Evolutionary conservation across 1,140 invertebrate species (phyloP).

Genomic region (Plectus sambesii): DNA sequence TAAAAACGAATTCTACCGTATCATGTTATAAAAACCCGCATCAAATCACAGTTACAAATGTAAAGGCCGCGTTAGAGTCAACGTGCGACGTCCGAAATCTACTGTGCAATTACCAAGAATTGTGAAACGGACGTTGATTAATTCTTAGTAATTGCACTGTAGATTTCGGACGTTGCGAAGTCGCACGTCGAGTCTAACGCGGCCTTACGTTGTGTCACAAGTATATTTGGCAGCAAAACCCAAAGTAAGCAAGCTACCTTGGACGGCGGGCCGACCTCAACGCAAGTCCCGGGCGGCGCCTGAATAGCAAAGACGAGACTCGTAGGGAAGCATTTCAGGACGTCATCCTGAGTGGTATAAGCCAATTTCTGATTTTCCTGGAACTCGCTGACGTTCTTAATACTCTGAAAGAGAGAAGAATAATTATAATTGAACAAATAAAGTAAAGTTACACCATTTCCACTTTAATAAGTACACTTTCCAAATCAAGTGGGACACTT

Average conservation of each 20-base stretch:
- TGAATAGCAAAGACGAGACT: slow-evolving; percentile 10
- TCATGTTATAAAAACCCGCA: too few species aligned
- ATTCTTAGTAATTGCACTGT: too few species aligned
- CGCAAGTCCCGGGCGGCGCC: slow-evolving; percentile 10
- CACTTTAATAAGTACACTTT: slow-evolving; percentile 18
- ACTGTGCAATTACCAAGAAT: too few species aligned
- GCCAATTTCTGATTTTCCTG: slow-evolving; percentile 11
- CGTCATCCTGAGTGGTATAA: slow-evolving; percentile 14
- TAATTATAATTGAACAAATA: slow-evolving; percentile 9
- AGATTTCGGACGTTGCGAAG: too few species aligned
- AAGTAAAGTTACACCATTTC: slow-evolving; percentile 6
- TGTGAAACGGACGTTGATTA: too few species aligned
- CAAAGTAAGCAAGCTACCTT: slow-evolving; percentile 3
- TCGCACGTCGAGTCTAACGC: too few species aligned
- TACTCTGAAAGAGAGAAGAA: slow-evolving; percentile 23
- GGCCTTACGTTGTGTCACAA: too few species aligned
- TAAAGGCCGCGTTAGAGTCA: too few species aligned
- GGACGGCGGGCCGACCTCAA: slow-evolving; percentile 11
- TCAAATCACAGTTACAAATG: too few species aligned
- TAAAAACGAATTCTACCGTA: too few species aligned
- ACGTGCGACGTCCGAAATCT: too few species aligned
- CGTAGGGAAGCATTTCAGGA: slow-evolving; percentile 13
- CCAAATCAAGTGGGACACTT: slow-evolving; percentile 15
- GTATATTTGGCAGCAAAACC: background rate
- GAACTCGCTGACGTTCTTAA: slow-evolving; percentile 16